Base-by-base conservation (phyloP, 1,140 invertebrate genomes). In the Drosophila insularis region DNA sequence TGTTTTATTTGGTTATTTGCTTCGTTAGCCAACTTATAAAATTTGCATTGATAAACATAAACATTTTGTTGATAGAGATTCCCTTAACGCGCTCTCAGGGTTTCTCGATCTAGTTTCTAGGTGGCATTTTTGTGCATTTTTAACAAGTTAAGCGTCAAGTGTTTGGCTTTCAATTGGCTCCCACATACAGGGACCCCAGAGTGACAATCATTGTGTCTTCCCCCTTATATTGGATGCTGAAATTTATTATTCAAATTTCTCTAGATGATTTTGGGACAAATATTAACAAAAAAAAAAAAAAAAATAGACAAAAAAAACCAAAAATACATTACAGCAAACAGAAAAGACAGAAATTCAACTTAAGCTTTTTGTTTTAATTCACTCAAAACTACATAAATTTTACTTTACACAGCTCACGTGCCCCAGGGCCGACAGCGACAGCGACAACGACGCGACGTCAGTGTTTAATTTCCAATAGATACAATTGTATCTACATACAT, bases 361-460 rank as follows among this genome's bases (percentile, higher is more conserved):
- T 55, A 50, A 50, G 43, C 5, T 37, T 58, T 64, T 87, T 87
- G 82, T 87, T 89, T 87, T 87, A 87, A 87, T 87, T 87, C 82
- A 87, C 82, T 89, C 87, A 82, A 87, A 87, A 87, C 79, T 71
- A 82, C 79, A 87, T 87, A 87, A 87, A 87, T 87, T 87, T 77
- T 35, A 89, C 84, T 87, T 87, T 87, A 82, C 84, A 87, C 78
- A 82, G 82, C 75, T 81, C 82, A 81, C 81, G 84, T 89, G 75
- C 63, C 72, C 64, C 65, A 66, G 68, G 68, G 68, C 54, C 74
- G 70, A 4, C 56, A 21, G 43, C 40, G 40, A 6, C 40, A n/a
- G 56, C 8, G 43, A 21, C 17, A 19, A 21, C 43, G 43, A 1
- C 43, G 14, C 43, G 14, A 61, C 56, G 39, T 7, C 23, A 63